phyloP scores from a whole-genome alignment of 2,888 invertebrate genomes.

The Ditylenchus weischeri region DNA sequence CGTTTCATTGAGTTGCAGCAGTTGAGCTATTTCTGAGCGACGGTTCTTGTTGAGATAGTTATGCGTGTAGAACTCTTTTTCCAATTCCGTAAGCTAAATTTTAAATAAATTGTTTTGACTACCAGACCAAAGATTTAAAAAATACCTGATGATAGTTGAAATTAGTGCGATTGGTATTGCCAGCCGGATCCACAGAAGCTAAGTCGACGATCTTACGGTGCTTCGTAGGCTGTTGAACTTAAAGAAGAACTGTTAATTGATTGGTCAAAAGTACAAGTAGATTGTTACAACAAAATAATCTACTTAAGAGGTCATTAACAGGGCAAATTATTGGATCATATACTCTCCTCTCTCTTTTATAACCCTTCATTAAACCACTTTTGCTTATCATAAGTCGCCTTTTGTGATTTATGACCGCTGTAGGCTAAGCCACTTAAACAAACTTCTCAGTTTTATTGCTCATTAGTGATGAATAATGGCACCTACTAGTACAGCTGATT shows the following conservation, averaged over 20 bases:
- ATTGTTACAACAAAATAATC: too few relatives aligned
- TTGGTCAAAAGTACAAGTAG: too few relatives aligned
- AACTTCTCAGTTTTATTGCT: too few relatives aligned
- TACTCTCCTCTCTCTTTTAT: constrained; percentile 5
- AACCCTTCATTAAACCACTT: neutral
- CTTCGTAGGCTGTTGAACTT: too few relatives aligned
- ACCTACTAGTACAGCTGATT: too few relatives aligned
- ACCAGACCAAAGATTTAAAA: too few relatives aligned
- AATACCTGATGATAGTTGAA: constrained; percentile 89
- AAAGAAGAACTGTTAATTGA: too few relatives aligned
- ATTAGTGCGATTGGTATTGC: constrained; percentile 73
- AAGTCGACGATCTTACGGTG: too few relatives aligned
- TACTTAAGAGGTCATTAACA: too few relatives aligned
- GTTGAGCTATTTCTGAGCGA: constrained; percentile 93
- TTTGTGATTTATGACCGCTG: too few relatives aligned
- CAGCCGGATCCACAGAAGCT: neutral
- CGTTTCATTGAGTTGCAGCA: constrained; percentile 91
- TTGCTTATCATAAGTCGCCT: constrained; percentile 1
- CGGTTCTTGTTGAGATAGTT: constrained; percentile 94
- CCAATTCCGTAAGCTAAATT: constrained; percentile 79
- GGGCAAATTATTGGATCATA: constrained; percentile 10
- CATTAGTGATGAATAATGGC: too few relatives aligned
- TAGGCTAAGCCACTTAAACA: neutral
- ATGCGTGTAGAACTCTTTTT: constrained; percentile 74
- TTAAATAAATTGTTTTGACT: too few relatives aligned